A percentile compares a stretch with the other conserved stretches of the same genome.
These are phyloP conservation scores for Euphonia xanthogaster DNA, from an alignment of 2,797 vertebrate genomes.

Conservation along the genomic window DNA sequence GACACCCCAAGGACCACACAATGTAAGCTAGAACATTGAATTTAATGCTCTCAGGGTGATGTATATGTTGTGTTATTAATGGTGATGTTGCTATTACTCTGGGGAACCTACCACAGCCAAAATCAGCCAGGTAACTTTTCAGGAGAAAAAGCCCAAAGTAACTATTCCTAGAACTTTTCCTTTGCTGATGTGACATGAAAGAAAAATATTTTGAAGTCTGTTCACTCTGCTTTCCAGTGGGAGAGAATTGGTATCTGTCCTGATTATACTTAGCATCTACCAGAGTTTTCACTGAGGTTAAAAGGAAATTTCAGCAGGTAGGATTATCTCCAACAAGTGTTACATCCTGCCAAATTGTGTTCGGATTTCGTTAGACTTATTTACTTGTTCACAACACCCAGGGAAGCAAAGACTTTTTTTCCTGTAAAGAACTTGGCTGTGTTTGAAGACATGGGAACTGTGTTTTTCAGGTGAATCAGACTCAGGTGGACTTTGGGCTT, in stretches of 20 bases:
- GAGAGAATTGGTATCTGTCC: slow-evolving; percentile 24
- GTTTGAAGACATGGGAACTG: slow-evolving; percentile 14
- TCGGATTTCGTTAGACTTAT: slow-evolving; percentile 50
- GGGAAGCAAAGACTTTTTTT: background rate
- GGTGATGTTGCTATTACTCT: background rate
- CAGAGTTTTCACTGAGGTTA: slow-evolving; percentile 39
- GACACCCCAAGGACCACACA: too few species aligned
- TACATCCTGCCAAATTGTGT: slow-evolving; percentile 57
- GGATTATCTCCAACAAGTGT: slow-evolving; percentile 52
- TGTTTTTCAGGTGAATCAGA: slow-evolving; percentile 27
- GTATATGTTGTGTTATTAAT: background rate
- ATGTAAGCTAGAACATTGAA: background rate
- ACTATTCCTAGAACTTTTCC: background rate
- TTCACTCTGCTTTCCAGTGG: background rate
- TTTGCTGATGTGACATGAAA: background rate
- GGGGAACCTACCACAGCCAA: background rate
- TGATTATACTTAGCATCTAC: slow-evolving; percentile 41
- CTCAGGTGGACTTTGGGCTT: slow-evolving; percentile 6
- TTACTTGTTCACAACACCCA: slow-evolving; percentile 26
- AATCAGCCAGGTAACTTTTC: background rate
- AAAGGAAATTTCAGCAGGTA: slow-evolving; percentile 63
- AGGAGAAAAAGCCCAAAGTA: background rate
- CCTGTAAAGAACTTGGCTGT: background rate
- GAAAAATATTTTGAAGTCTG: background rate
- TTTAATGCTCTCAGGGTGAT: background rate